phyloP scores from a whole-genome alignment of 2,797 vertebrate genomes.

The Morelia viridis region DNA sequence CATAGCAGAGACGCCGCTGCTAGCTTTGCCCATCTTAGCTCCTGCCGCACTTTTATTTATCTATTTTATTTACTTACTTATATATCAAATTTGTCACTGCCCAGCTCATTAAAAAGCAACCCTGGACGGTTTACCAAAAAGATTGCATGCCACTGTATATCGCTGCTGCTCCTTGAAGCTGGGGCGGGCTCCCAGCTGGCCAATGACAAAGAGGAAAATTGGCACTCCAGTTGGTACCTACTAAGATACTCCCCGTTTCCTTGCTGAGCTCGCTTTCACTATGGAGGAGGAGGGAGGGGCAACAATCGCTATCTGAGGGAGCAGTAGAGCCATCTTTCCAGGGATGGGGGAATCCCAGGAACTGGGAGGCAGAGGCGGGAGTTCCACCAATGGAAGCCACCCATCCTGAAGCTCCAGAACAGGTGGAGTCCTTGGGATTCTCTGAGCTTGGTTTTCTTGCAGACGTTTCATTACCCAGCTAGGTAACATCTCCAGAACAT shows the following conservation, averaged over 20 bases:
- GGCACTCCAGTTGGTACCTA: background rate
- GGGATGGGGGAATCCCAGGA: background rate
- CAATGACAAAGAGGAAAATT: background rate
- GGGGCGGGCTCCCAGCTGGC: background rate
- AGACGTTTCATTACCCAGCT: no score
- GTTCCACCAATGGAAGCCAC: background rate
- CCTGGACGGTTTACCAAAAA: no score
- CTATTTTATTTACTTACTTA: no score
- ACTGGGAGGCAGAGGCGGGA: background rate
- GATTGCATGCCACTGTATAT: background rate
- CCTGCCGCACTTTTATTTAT: background rate
- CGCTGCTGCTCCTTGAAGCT: background rate
- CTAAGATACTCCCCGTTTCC: background rate
- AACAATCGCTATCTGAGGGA: background rate
- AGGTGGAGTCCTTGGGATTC: no score
- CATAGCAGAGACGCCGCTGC: background rate
- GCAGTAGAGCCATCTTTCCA: background rate
- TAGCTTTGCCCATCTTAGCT: background rate
- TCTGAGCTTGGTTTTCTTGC: no score
- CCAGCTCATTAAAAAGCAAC: no score
- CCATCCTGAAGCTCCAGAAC: background rate
- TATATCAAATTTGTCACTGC: no score
- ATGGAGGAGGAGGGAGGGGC: background rate
- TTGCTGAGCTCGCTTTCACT: background rate
- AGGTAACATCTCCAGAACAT: background rate